Percentiles rank a stretch among this genome's conserved stretches.
phyloP scores from a whole-genome alignment of 2,113 vertebrate species.

The Dunckerocampus dactyliophorus region DNA sequence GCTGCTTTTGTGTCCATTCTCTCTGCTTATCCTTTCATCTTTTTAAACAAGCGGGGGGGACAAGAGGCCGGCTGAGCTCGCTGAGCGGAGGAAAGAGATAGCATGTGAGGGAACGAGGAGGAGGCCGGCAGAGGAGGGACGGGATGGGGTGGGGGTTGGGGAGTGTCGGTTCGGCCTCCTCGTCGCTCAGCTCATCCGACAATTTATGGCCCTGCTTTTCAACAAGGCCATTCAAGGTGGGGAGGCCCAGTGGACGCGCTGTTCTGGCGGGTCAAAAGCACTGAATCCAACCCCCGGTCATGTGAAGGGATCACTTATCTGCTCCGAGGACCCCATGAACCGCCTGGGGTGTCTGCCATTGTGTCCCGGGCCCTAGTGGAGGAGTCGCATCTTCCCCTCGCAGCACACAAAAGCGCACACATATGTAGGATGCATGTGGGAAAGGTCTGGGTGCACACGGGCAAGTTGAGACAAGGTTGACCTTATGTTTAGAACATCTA shows the following conservation, averaged over 20 bases:
- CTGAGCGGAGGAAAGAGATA: conserved; percentile 66
- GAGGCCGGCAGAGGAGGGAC: conserved; percentile 5
- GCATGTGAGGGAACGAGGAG: conserved; percentile 43
- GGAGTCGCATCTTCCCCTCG: background rate
- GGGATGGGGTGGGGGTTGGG: background rate
- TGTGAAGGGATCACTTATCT: conserved; percentile 45
- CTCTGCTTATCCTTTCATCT: conserved; percentile 78
- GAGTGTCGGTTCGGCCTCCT: conserved; percentile 17
- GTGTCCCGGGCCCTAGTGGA: conserved; percentile 18
- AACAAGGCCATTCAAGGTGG: conserved; percentile 61
- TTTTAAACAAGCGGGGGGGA: conserved; percentile 69
- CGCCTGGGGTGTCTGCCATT: conserved; percentile 30
- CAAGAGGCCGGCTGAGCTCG: conserved; percentile 62
- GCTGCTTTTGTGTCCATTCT: conserved; percentile 74
- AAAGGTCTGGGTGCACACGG: conserved; percentile 69
- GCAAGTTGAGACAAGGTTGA: conserved; percentile 69
- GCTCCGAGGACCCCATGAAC: conserved; percentile 48
- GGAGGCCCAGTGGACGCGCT: conserved; percentile 41
- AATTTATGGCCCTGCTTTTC: conserved; percentile 61
- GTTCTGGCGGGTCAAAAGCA: conserved; percentile 53
- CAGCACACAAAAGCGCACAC: background rate
- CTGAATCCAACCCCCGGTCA: conserved; percentile 28
- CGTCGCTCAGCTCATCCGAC: conserved; percentile 47
- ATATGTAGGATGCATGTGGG: conserved; percentile 24
- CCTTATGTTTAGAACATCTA: background rate